Evolutionary conservation across 2,888 invertebrate genomes (phyloP), one percentile per base, ranked within the genome.

Genomic region (Rhamnusium bicolor): DNA sequence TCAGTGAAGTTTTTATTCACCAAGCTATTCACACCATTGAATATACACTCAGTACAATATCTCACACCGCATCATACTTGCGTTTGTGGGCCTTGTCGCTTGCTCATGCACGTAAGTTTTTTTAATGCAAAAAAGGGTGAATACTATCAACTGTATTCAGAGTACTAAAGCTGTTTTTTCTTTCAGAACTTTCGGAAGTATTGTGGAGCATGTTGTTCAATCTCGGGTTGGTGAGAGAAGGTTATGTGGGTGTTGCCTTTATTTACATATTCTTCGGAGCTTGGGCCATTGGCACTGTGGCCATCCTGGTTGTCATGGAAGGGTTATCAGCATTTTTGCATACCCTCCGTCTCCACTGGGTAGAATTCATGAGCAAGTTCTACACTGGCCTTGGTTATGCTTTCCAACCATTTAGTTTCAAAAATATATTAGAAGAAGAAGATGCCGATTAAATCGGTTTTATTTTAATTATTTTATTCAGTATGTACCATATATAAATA

Each of bases 21-120:
- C 98, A 98, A 86, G 94, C 93, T 16, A 98, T 98, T 83, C 98
- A 98, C 88, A 98, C 98, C 0, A 98, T 98, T 75, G 98, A 98
- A 89, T 99, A 96, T 85, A 96, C 97, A 77, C 92, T 98, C 76
- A 97, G 98, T 83, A 98, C 98, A 72, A 94, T 99, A 79, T 98
- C 98, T 0, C 98, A 99, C 86, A 98, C 98, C 0, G 98, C 98
- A 0, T 98, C 98, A 0, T 98, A 98, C 87, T 92, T 98, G 51
- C 95, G 98, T 83, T 90, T 99, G 77, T 98, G 98, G 98, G 98
- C 98, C 8, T 89, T 99, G 81, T 98, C 98, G 58, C 90, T 98
- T 74, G 98, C 98, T 81, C 98, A 98, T 89, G 95, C 96, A 74
- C 96, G 96, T 96, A 90, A 91, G 93, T 92, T 67, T 46, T 51